phyloP scores from a whole-genome alignment of 1,140 invertebrate species.

The Steinernema feltiae region DNA sequence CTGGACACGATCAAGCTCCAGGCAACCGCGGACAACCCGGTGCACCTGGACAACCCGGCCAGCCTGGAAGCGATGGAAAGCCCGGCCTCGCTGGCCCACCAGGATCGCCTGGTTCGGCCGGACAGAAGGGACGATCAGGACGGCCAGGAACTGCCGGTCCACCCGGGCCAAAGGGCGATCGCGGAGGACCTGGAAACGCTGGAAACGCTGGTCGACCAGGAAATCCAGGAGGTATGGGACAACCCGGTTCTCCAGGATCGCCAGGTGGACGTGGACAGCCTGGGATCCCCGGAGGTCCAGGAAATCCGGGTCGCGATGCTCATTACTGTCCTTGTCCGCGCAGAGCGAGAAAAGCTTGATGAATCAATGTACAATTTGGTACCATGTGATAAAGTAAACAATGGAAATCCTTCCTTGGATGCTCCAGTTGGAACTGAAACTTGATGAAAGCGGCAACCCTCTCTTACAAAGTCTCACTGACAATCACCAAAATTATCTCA shows the following conservation, averaged over 20 bases:
- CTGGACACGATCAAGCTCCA: slow-evolving; percentile 10
- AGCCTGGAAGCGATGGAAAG: slow-evolving; percentile 2
- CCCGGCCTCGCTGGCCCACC: slow-evolving; percentile 18
- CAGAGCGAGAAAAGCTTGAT: no score
- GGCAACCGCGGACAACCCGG: slow-evolving; percentile 17
- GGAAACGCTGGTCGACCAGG: neutral
- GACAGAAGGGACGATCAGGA: slow-evolving; percentile 18
- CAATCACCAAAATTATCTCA: no score
- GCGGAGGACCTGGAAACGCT: neutral
- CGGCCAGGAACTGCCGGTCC: slow-evolving; percentile 4
- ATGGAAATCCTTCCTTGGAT: no score
- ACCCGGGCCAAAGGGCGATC: slow-evolving; percentile 6
- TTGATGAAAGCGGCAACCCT: no score
- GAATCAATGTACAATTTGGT: no score
- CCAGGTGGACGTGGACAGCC: neutral
- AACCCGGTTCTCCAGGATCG: neutral
- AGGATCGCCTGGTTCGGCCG: slow-evolving; percentile 15
- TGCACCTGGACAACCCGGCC: slow-evolving; percentile 17
- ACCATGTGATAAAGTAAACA: no score
- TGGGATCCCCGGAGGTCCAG: neutral
- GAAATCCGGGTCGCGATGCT: neutral
- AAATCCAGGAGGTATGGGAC: slow-evolving; percentile 7
- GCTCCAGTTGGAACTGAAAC: no score
- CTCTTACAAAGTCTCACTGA: no score
- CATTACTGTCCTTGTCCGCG: neutral